These are phyloP conservation scores for Xenentodon cancila DNA, from an alignment of 2,797 vertebrate genomes.

Conservation along the genomic window DNA sequence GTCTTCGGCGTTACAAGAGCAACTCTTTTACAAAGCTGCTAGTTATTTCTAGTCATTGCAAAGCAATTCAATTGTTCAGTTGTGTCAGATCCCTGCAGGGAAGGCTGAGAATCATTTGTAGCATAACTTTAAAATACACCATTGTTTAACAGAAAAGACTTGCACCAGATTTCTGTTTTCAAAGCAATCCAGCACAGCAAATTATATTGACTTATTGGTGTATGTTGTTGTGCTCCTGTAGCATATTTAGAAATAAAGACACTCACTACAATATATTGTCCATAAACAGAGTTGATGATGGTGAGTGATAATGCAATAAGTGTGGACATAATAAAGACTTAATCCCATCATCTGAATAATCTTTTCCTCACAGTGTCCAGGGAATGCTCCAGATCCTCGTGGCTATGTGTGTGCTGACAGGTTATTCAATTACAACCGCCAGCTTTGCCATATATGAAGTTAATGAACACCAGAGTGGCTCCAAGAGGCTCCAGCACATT, in stretches of 20 bases:
- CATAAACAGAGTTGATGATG: neutral
- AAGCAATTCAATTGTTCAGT: constrained; percentile 50
- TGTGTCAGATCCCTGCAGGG: constrained; percentile 44
- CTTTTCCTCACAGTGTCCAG: constrained; percentile 79
- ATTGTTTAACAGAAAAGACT: constrained; percentile 28
- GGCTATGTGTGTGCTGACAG: constrained; percentile 90
- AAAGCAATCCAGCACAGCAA: constrained; percentile 24
- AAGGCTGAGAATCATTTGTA: constrained; percentile 29
- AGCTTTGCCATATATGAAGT: constrained; percentile 95
- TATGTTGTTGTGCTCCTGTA: constrained; percentile 7
- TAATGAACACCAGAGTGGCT: constrained; percentile 90
- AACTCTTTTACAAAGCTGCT: constrained; percentile 42
- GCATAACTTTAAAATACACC: constrained; percentile 32
- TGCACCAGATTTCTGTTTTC: constrained; percentile 10
- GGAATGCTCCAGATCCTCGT: constrained; percentile 90
- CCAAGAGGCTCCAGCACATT: constrained; percentile 94
- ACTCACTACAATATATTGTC: neutral
- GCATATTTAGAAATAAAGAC: constrained; percentile 1
- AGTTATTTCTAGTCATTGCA: constrained; percentile 55
- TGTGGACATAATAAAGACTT: neutral
- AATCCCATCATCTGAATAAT: constrained; percentile 8
- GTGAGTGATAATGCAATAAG: constrained; percentile 16
- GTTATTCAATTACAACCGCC: constrained; percentile 92
- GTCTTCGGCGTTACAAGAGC: constrained; percentile 32
- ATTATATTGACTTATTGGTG: constrained; percentile 25